These are phyloP conservation scores for Sphaerophoria rueppellii DNA, from an alignment of 2,888 invertebrate genomes.

Conservation along the genomic window DNA sequence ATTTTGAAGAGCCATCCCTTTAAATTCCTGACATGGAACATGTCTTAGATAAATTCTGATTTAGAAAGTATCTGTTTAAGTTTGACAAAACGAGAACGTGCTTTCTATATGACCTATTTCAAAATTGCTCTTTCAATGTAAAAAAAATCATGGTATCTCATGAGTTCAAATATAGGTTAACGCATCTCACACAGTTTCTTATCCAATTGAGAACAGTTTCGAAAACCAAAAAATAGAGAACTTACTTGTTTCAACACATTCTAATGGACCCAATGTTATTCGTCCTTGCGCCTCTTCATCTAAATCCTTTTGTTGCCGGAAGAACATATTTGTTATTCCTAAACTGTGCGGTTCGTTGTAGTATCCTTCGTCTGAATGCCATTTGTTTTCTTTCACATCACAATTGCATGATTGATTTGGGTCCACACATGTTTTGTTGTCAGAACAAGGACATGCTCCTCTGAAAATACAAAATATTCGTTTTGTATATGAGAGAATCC, in stretches of 20 bases:
- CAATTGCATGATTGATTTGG: constrained; percentile 94
- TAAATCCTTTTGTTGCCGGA: constrained; percentile 92
- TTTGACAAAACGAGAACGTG: not conserved
- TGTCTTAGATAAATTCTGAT: not conserved
- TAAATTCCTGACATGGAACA: not conserved
- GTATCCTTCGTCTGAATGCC: constrained; percentile 94
- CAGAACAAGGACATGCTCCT: constrained; percentile 89
- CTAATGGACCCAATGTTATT: constrained; percentile 94
- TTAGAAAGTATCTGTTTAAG: not conserved
- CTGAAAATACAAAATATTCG: constrained; percentile 80
- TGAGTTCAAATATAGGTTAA: not conserved
- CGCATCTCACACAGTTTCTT: constrained; percentile 21
- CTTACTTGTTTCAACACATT: constrained; percentile 97
- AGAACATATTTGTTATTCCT: constrained; percentile 95
- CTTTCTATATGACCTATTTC: constrained; percentile 16
- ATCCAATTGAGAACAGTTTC: not conserved
- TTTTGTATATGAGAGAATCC: not conserved
- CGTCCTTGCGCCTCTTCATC: constrained; percentile 92
- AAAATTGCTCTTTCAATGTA: not conserved
- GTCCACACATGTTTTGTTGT: constrained; percentile 91
- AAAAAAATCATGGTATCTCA: not conserved
- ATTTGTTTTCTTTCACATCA: constrained; percentile 92
- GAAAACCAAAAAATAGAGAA: constrained; percentile 67
- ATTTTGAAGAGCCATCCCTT: not conserved
- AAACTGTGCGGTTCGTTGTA: constrained; percentile 91